phyloP scores from a whole-genome alignment of 1,140 invertebrate genomes.

The Rhagoletis pomonella region DNA sequence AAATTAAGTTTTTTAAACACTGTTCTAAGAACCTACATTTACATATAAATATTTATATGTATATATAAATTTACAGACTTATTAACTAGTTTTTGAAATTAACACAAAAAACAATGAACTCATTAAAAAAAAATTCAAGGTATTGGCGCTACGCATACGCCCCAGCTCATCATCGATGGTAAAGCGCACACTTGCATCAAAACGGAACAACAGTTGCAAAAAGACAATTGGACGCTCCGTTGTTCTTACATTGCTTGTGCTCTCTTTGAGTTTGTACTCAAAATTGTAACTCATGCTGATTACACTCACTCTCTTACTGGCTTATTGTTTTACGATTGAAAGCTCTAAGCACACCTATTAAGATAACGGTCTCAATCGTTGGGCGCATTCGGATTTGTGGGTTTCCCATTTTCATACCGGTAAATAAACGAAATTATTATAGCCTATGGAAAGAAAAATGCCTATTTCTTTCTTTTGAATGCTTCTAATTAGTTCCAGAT shows the following conservation, averaged over 20 bases:
- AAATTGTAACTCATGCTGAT: not conserved
- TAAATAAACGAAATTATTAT: too few species aligned
- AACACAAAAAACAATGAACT: not conserved
- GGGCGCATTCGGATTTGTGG: conserved; percentile 44
- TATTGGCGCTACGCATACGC: conserved; percentile 11
- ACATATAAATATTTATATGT: conserved; percentile 53
- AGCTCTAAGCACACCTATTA: too few species aligned
- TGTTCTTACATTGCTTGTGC: conserved; percentile 74
- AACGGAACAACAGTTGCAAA: conserved; percentile 74
- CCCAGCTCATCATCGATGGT: not conserved
- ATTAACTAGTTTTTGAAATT: not conserved
- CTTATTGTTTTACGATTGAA: too few species aligned
- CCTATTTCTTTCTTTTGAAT: too few species aligned
- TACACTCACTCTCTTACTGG: not conserved
- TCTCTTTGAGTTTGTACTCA: conserved; percentile 66
- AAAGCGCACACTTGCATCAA: conserved; percentile 68
- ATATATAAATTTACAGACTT: conserved; percentile 48
- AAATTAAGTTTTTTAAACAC: conserved; percentile 38
- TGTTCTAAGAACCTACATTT: conserved; percentile 52
- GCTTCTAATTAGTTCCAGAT: too few species aligned
- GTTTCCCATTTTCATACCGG: not conserved
- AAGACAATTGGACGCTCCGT: conserved; percentile 75
- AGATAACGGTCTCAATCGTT: not conserved
- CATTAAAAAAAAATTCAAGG: not conserved
- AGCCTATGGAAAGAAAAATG: too few species aligned